phyloP scores from a whole-genome alignment of 2,113 vertebrate species.

The Barbus barbus region DNA sequence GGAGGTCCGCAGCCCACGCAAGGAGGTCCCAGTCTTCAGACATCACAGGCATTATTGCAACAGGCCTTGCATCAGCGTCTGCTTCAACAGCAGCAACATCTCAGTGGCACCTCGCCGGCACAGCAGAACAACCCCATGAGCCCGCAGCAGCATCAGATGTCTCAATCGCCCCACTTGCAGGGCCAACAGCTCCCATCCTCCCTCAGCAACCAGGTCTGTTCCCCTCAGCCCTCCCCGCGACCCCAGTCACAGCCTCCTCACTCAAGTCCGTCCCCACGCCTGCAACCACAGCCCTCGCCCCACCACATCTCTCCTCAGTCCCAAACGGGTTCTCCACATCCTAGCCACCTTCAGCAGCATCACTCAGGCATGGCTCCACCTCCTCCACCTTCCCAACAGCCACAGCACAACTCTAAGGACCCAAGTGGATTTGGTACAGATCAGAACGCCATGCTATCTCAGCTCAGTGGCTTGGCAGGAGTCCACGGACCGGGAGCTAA shows the following conservation, averaged over 20 bases:
- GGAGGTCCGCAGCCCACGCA: conserved; percentile 80
- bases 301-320: conserved; percentile 96
- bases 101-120: conserved; percentile 79
- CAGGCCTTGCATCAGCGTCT: conserved; percentile 90
- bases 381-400: conserved; percentile 82
- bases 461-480: conserved; percentile 88
- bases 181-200: conserved; percentile 85
- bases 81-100: conserved; percentile 73
- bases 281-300: conserved; percentile 95
- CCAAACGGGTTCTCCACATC: conserved; percentile 94
- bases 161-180: conserved; percentile 83
- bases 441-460: conserved; percentile 86
- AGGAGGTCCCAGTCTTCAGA: conserved; percentile 60
- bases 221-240: conserved; percentile 94
- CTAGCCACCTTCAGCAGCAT: conserved; percentile 79
- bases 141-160: conserved; percentile 73
- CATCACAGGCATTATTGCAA: conserved; percentile 77
- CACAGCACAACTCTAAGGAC: conserved; percentile 86
- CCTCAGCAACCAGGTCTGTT: conserved; percentile 93
- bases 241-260: conserved; percentile 94
- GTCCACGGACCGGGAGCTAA: conserved; percentile 87
- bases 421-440: conserved; percentile 71
- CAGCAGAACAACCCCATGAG: conserved; percentile 94
- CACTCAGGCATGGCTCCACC: conserved; percentile 82
- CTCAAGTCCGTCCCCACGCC: conserved; percentile 95